phyloP scores from a whole-genome alignment of 2,888 invertebrate species.

The Bhutanitis thaidina region DNA sequence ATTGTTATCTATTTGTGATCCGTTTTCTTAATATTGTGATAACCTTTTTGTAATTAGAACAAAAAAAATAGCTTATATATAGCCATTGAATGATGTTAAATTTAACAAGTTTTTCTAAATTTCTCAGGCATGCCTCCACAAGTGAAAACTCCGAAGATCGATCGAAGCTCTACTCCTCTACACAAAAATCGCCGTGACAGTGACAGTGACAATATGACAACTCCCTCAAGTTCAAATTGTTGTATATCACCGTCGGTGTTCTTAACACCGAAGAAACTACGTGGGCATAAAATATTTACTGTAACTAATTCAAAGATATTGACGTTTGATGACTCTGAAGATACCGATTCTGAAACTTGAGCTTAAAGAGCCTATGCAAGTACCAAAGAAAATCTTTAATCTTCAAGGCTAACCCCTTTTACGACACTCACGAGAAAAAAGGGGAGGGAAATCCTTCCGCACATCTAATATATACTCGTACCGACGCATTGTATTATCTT shows the following conservation, averaged over 20 bases:
- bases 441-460: too few species aligned
- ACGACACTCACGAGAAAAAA: too few species aligned
- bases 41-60: too few species aligned
- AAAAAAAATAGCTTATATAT: too few species aligned
- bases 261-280: slow-evolving; percentile 10
- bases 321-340: slow-evolving; percentile 21
- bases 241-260: slow-evolving; percentile 9
- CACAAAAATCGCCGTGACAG: background rate
- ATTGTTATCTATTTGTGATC: too few species aligned
- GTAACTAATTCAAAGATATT: slow-evolving; percentile 15
- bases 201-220: background rate
- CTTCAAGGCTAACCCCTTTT: too few species aligned
- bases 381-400: too few species aligned
- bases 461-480: too few species aligned
- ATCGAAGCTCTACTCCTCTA: slow-evolving; percentile 1
- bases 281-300: slow-evolving; percentile 5
- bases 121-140: slow-evolving; percentile 2
- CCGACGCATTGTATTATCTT: too few species aligned
- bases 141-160: background rate
- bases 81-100: too few species aligned
- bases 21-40: too few species aligned
- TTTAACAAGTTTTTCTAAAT: too few species aligned
- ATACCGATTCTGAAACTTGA: background rate
- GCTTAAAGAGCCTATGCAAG: background rate
- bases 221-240: slow-evolving; percentile 1